Evolutionary conservation across 2,797 vertebrate genomes (phyloP).

Genomic region (Anisognathus igniventris): DNA sequence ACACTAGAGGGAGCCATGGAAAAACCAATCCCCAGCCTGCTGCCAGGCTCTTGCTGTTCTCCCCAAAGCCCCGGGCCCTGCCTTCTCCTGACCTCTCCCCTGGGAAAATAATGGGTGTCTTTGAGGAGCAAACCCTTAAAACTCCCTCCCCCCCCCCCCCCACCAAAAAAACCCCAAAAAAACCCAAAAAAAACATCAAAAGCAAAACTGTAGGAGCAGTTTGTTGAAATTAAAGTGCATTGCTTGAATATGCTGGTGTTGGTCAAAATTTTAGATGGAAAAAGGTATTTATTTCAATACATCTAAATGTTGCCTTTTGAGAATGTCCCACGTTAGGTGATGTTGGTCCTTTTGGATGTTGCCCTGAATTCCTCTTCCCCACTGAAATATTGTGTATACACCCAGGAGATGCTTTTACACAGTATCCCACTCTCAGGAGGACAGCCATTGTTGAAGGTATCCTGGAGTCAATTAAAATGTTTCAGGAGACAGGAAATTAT

Average conservation of each 20-base stretch:
- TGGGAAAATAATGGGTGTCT: neutral
- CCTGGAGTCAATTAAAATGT: neutral
- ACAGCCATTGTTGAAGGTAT: neutral
- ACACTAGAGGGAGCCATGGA: constrained; percentile 54
- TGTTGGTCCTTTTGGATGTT: neutral
- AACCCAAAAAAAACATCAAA: neutral
- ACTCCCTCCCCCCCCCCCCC: too few relatives aligned
- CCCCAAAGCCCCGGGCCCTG: neutral
- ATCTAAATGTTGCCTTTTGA: neutral
- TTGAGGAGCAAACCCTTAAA: neutral
- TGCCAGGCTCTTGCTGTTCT: neutral
- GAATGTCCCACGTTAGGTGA: too few relatives aligned
- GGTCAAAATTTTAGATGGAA: neutral
- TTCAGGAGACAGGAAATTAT: neutral
- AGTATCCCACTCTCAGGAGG: fast-evolving
- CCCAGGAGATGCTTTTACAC: neutral
- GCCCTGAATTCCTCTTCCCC: neutral
- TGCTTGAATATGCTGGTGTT: neutral
- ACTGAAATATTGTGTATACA: neutral
- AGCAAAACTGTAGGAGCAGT: neutral
- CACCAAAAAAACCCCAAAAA: too few relatives aligned
- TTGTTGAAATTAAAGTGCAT: neutral
- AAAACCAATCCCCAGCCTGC: neutral
- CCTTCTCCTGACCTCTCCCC: neutral
- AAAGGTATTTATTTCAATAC: neutral